phyloP scores from a whole-genome alignment of 2,113 vertebrate species.

The Struthidea cinerea region DNA sequence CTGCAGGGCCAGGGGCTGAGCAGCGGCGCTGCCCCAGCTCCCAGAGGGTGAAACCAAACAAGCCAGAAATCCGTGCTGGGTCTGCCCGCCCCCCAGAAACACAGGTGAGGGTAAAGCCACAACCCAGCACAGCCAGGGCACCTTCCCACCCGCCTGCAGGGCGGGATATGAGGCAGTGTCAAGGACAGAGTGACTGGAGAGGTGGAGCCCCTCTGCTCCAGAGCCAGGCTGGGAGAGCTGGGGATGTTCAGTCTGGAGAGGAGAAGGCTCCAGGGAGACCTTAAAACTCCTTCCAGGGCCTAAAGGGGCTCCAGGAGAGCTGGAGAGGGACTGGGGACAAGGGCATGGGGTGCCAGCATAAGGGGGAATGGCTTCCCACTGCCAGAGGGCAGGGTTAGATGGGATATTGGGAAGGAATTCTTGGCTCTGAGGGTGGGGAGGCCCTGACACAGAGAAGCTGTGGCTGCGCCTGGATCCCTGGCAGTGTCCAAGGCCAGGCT shows the following conservation, averaged over 20 bases:
- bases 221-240: neutral
- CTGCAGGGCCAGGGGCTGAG: neutral
- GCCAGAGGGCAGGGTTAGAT: accelerated
- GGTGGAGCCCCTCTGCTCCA: neutral
- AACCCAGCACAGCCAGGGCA: neutral
- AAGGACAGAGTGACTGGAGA: neutral
- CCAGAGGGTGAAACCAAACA: neutral
- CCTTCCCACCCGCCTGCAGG: neutral
- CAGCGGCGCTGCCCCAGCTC: neutral
- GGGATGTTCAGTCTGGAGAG: neutral
- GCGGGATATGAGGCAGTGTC: neutral
- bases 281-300: accelerated
- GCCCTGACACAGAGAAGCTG: neutral
- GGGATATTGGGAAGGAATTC: neutral
- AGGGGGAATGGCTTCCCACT: neutral
- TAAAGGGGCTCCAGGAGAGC: neutral
- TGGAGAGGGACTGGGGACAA: neutral
- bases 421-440: accelerated
- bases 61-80: neutral
- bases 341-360: too few relatives aligned
- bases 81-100: neutral
- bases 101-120: neutral
- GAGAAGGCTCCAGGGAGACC: neutral
- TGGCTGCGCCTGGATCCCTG: neutral
- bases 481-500: neutral